These are phyloP conservation scores for Eulacestoma nigropectus DNA, from an alignment of 2,113 vertebrate species.

Conservation along the genomic window DNA sequence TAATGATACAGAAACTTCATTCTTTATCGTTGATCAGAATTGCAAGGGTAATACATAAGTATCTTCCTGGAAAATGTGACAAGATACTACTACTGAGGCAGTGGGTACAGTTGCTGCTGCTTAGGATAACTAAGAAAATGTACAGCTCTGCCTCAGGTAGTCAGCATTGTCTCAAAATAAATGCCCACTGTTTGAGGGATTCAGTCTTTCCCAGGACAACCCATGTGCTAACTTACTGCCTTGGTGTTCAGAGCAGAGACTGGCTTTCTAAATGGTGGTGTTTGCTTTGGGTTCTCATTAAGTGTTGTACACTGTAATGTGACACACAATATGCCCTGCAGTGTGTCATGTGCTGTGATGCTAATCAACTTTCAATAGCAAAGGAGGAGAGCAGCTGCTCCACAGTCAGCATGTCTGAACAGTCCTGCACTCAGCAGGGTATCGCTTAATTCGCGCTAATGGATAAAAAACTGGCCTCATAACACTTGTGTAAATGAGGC, in stretches of 20 bases:
- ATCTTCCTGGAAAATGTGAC: background rate
- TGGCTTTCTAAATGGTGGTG: background rate
- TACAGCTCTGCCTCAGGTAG: background rate
- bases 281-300: constrained; percentile 37
- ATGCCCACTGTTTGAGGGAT: background rate
- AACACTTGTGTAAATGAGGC: constrained; percentile 1
- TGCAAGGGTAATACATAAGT: background rate
- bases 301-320: background rate
- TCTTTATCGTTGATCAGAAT: background rate
- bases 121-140: background rate
- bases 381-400: constrained; percentile 53
- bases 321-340: constrained; percentile 31
- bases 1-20: background rate
- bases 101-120: background rate
- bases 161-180: background rate
- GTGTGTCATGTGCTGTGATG: background rate
- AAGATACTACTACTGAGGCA: background rate
- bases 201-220: background rate
- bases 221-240: background rate
- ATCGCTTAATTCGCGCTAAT: background rate
- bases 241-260: background rate
- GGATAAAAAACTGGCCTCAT: background rate
- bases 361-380: constrained; percentile 40
- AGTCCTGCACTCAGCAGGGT: constrained; percentile 25
- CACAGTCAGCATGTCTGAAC: constrained; percentile 30